Evolutionary conservation across 1,140 invertebrate genomes (phyloP), one percentile per base, ranked within the genome.

Genomic region (Drosophila lacertosa): DNA sequence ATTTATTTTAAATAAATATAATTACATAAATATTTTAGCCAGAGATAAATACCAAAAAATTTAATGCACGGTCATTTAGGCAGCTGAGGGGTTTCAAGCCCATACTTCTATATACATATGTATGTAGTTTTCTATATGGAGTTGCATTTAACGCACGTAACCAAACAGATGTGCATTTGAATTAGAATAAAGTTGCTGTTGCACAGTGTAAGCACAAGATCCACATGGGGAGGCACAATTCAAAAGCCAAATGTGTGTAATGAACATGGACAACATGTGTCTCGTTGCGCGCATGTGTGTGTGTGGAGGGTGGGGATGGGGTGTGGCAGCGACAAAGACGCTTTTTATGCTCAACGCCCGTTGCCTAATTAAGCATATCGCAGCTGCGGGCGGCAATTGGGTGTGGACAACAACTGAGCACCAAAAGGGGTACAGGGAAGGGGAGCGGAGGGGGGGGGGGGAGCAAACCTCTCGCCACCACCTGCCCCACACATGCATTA

Each of bases 321-420:
- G 81, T 70, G 81, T 74, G 83, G 82, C 81, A 69, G 63, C 78
- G 74, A 86, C 77, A 80, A 86, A 86, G 77, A 81, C 77, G 81
- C 81, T 82, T 86, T 81, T 88, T 71, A 88, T 88, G 68, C 77
- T 65, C 70, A 67, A 88, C 65, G 79, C 81, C 78, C 70, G 65
- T 84, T 84, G 80, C 76, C 80, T 84, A 79, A 84, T 84, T 82
- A 83, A 80, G 81, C 81, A 88, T 82, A 81, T 78, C 74, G 57
- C 69, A 77, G 65, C 67, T 70, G 60, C 67, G 67, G 67, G 67
- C 45, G 7, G 67, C 45, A 3, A 20, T 45, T 58, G 45, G 32
- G 22, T 24, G 62, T 11, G 59, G 47, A 26, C 20, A 24, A 15
- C 26, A 20, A 53, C 26, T 40, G 15, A 20, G 22, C 18, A n/a